phyloP scores from a whole-genome alignment of 2,113 vertebrate species.

The Sminthopsis crassicaudata region DNA sequence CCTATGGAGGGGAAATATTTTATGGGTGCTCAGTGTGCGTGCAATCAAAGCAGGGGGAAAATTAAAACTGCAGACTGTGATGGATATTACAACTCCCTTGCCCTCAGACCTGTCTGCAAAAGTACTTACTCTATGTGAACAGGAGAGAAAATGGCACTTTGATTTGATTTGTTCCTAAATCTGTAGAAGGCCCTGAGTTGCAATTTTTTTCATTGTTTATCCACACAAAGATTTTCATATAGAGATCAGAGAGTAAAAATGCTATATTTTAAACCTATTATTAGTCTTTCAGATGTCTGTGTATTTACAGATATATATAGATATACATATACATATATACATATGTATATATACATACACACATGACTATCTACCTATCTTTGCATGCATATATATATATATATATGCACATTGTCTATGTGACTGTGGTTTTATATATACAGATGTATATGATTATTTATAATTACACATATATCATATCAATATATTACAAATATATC shows the following conservation, averaged over 20 bases:
- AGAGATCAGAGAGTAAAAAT: slow-evolving; percentile 50
- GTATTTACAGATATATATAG: background rate
- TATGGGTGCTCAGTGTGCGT: background rate
- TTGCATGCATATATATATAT: too few species aligned
- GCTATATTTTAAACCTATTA: slow-evolving; percentile 10
- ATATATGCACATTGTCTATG: background rate
- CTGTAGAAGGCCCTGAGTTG: background rate
- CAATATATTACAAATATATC: background rate
- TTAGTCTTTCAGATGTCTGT: background rate
- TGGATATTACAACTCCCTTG: background rate
- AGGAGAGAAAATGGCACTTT: background rate
- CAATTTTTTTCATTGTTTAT: slow-evolving; percentile 15
- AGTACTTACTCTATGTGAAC: background rate
- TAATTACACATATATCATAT: background rate
- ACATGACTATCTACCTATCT: too few species aligned
- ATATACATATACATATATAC: too few species aligned
- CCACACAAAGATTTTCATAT: slow-evolving; percentile 38
- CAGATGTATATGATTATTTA: background rate
- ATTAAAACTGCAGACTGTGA: slow-evolving; percentile 31
- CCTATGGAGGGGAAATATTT: background rate
- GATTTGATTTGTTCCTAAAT: slow-evolving; percentile 24
- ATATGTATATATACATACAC: too few species aligned
- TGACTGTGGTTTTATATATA: too few species aligned
- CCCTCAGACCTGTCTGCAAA: background rate
- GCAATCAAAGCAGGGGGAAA: slow-evolving; percentile 32